Evolutionary conservation across 2,888 invertebrate genomes (phyloP).

Genomic region (Drosophila cracens): DNA sequence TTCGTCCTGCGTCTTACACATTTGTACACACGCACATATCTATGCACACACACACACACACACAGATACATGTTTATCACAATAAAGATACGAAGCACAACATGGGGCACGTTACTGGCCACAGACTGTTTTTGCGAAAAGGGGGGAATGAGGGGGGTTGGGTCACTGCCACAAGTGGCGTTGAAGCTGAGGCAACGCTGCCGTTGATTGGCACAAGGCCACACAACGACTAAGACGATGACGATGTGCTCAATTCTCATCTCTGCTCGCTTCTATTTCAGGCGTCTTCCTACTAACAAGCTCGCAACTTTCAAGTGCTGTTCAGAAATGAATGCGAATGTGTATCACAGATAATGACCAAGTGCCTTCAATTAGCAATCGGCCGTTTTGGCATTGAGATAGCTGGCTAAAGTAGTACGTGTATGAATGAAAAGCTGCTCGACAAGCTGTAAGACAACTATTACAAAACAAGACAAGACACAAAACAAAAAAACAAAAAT

Average conservation of each 20-base stretch:
- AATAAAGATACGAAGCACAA: conserved; percentile 60
- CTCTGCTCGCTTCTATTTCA: conserved; percentile 36
- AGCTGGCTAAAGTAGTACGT: conserved; percentile 21
- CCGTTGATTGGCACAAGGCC: conserved; percentile 78
- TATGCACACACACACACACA: conserved; percentile 9
- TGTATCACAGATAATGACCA: conserved; percentile 72
- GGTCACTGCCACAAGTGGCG: conserved; percentile 76
- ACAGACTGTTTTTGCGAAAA: not conserved
- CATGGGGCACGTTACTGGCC: conserved; percentile 29
- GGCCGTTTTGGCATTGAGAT: conserved; percentile 54
- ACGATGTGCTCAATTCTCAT: conserved; percentile 30
- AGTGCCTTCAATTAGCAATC: conserved; percentile 75
- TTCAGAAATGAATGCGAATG: conserved; percentile 54
- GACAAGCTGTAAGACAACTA: not conserved
- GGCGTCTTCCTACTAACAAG: conserved; percentile 50
- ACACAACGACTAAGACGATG: conserved; percentile 17
- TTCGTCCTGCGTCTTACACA: conserved; percentile 35
- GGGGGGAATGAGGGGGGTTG: not conserved
- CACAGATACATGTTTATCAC: conserved; percentile 31
- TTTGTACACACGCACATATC: conserved; percentile 21
- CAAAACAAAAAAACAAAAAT: not conserved
- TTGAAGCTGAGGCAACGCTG: conserved; percentile 54
- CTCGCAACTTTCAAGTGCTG: conserved; percentile 68
- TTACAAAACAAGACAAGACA: not conserved
- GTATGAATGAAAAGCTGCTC: conserved; percentile 31